Evolutionary conservation across 2,113 vertebrate species (phyloP).

Genomic region (Fulmarus glacialis): DNA sequence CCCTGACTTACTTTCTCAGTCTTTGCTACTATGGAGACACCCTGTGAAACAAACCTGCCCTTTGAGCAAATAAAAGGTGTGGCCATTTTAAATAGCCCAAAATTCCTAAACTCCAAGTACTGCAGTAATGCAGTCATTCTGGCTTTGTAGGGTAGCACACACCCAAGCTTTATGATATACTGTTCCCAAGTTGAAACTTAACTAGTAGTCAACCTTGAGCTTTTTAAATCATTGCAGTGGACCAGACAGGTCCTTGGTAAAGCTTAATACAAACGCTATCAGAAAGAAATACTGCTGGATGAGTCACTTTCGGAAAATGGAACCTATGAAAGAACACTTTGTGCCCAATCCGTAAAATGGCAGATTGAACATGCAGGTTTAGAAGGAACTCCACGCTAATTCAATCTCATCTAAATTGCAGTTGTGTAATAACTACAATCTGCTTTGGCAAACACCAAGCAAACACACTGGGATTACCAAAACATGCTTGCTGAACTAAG

Average conservation of each 20-base stretch:
- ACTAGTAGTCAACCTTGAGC: constrained; percentile 2
- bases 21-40: constrained; percentile 63
- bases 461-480: background rate
- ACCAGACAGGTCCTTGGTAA: background rate
- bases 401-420: background rate
- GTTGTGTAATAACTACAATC: background rate
- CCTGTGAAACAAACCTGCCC: constrained; percentile 56
- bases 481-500: background rate
- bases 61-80: constrained; percentile 63
- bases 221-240: background rate
- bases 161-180: background rate
- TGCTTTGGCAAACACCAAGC: background rate
- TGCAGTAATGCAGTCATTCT: constrained; percentile 60
- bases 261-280: background rate
- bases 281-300: background rate
- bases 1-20: background rate
- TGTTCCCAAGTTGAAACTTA: background rate
- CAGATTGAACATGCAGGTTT: background rate
- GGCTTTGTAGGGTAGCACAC: constrained; percentile 33
- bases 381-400: background rate
- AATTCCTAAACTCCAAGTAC: constrained; percentile 32
- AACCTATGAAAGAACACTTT: background rate
- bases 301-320: background rate
- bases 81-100: constrained; percentile 44
- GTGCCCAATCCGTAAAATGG: background rate